phyloP scores from a whole-genome alignment of 2,888 invertebrate species.

The Allolobophora icterica region DNA sequence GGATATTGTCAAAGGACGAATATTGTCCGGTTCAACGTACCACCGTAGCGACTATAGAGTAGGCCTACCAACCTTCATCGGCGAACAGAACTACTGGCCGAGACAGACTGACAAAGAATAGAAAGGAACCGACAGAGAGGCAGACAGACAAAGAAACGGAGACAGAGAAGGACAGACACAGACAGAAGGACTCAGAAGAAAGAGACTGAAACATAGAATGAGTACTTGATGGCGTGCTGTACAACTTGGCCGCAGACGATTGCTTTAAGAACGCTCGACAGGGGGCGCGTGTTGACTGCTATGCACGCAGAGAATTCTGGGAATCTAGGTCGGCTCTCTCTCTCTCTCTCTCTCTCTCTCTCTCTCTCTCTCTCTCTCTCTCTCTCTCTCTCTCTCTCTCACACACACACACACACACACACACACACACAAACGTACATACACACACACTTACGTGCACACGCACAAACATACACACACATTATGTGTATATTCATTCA shows the following conservation, averaged over 20 bases:
- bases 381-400: neutral
- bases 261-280: conserved; percentile 2
- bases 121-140: neutral
- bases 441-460: too few relatives aligned
- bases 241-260: neutral
- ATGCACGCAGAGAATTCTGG: neutral
- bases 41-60: neutral
- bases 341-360: too few relatives aligned
- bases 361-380: too few relatives aligned
- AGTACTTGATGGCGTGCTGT: conserved; percentile 2
- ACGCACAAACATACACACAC: neutral
- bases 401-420: neutral
- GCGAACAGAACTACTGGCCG: neutral
- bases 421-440: neutral
- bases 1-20: conserved; percentile 17
- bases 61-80: neutral
- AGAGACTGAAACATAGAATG: neutral
- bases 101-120: neutral
- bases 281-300: neutral
- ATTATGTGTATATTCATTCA: neutral
- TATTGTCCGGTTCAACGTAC: conserved; percentile 17
- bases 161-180: neutral
- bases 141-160: neutral
- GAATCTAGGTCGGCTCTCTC: too few relatives aligned
- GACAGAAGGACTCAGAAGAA: neutral